phyloP scores from a whole-genome alignment of 2,888 invertebrate species.

The Strigamia maritima region DNA sequence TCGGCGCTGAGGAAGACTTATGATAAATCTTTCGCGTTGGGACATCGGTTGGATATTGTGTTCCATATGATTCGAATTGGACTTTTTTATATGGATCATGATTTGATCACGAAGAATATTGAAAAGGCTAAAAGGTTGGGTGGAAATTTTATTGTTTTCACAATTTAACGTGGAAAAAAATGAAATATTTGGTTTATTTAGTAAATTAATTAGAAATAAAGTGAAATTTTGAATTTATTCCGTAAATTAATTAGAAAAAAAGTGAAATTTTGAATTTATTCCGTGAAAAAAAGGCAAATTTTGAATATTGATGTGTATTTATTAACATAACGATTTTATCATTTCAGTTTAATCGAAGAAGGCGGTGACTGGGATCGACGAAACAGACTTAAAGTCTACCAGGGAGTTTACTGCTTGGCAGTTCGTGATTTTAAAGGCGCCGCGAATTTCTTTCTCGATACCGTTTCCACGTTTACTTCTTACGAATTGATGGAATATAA shows the following conservation, averaged over 20 bases:
- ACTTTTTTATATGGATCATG: slow-evolving; percentile 82
- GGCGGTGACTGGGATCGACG: slow-evolving; percentile 99
- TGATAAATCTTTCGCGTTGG: slow-evolving; percentile 78
- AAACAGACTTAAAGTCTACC: slow-evolving; percentile 94
- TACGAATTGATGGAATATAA: slow-evolving; percentile 98
- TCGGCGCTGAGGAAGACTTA: too few relatives aligned
- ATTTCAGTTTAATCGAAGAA: slow-evolving; percentile 72
- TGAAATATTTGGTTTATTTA: too few relatives aligned
- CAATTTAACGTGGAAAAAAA: too few relatives aligned
- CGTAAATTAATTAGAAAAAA: too few relatives aligned
- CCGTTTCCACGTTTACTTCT: slow-evolving; percentile 98
- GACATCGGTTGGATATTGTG: slow-evolving; percentile 78
- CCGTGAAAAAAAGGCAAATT: too few relatives aligned
- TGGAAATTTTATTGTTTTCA: too few relatives aligned
- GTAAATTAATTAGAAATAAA: too few relatives aligned
- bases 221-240: too few relatives aligned
- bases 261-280: too few relatives aligned
- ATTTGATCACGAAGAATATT: slow-evolving; percentile 77
- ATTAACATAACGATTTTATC: background rate
- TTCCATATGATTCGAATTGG: slow-evolving; percentile 84
- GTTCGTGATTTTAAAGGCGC: slow-evolving; percentile 95
- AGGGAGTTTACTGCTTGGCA: slow-evolving; percentile 93
- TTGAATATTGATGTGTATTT: too few relatives aligned
- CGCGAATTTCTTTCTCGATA: slow-evolving; percentile 91
- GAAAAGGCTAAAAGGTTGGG: slow-evolving; percentile 85